Percentiles rank a stretch among this genome's conserved stretches.
Evolutionary conservation across 1,140 invertebrate genomes (phyloP).

Genomic region (Drosophila repletoides): DNA sequence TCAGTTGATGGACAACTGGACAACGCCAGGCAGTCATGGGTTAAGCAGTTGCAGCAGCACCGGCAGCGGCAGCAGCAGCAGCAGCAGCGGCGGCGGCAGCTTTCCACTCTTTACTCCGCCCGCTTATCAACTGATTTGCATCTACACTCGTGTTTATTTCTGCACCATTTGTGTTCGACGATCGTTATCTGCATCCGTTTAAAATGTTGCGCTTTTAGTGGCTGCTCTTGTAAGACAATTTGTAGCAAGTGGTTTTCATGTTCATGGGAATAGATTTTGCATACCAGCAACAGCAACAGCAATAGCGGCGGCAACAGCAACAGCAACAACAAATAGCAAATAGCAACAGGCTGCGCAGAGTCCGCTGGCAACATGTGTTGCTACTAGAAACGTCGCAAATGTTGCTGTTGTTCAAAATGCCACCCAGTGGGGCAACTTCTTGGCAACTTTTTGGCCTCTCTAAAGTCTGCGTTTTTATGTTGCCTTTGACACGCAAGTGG

Average conservation of each 20-base stretch:
- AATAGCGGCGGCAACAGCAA: too few relatives aligned
- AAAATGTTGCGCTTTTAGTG: conserved; percentile 60
- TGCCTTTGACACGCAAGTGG: conserved; percentile 51
- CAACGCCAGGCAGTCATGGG: conserved; percentile 12
- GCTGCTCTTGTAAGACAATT: conserved; percentile 76
- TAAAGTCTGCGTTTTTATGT: conserved; percentile 64
- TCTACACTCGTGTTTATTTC: conserved; percentile 81
- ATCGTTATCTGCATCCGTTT: conserved; percentile 81
- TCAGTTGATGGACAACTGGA: conserved; percentile 66
- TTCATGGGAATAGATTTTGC: conserved; percentile 78
- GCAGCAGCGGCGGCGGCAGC: too few relatives aligned
- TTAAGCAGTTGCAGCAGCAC: conserved; percentile 18
- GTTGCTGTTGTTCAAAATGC: conserved; percentile 43
- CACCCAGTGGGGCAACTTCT: conserved; percentile 59
- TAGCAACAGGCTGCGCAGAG: background rate
- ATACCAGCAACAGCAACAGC: conserved; percentile 46
- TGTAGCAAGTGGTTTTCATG: conserved; percentile 80
- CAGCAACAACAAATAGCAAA: background rate
- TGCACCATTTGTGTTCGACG: conserved; percentile 81
- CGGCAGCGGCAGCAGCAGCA: conserved; percentile 4
- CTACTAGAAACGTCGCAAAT: conserved; percentile 33
- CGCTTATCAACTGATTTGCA: conserved; percentile 77
- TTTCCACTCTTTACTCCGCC: background rate
- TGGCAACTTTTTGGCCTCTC: conserved; percentile 6
- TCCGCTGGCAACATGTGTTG: conserved; percentile 49